Conservation (phyloP, 2,797 vertebrate genomes). For the Sebastes aleutianus region DNA sequence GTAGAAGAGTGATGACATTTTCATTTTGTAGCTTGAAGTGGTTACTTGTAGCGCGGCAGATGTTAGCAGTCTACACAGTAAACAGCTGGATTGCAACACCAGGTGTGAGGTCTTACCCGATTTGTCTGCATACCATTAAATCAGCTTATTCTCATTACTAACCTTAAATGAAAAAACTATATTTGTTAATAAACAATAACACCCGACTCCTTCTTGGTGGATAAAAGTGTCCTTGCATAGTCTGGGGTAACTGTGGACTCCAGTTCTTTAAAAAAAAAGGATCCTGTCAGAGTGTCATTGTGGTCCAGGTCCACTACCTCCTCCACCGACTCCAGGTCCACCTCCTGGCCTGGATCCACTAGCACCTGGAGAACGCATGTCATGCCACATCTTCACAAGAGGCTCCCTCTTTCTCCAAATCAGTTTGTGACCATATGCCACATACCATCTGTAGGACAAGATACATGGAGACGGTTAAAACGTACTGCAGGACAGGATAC, state of each 20-base stretch:
- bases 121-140: not conserved
- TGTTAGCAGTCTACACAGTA: not conserved
- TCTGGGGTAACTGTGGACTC: not conserved
- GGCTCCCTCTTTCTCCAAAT: conserved; percentile 93
- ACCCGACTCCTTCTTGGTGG: not conserved
- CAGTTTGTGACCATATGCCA: conserved; percentile 87
- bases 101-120: not conserved
- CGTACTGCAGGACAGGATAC: not conserved
- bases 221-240: conserved; percentile 36
- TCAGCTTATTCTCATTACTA: not conserved
- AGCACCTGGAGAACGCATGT: conserved; percentile 81
- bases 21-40: not conserved
- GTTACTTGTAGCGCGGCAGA: not conserved
- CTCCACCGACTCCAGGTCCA: conserved; percentile 13
- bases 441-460: conserved; percentile 84
- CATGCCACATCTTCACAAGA: conserved; percentile 91
- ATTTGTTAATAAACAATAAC: conserved; percentile 18
- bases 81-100: conserved; percentile 10
- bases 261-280: not conserved
- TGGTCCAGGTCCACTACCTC: conserved; percentile 32
- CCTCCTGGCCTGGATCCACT: conserved; percentile 60
- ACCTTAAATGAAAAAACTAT: conserved; percentile 23
- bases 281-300: conserved; percentile 1
- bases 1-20: conserved; percentile 13
- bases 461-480: not conserved